Evolutionary conservation across 2,888 invertebrate genomes (phyloP), one percentile per base, ranked within the genome.

Genomic region (Pyrrhosoma nymphula): DNA sequence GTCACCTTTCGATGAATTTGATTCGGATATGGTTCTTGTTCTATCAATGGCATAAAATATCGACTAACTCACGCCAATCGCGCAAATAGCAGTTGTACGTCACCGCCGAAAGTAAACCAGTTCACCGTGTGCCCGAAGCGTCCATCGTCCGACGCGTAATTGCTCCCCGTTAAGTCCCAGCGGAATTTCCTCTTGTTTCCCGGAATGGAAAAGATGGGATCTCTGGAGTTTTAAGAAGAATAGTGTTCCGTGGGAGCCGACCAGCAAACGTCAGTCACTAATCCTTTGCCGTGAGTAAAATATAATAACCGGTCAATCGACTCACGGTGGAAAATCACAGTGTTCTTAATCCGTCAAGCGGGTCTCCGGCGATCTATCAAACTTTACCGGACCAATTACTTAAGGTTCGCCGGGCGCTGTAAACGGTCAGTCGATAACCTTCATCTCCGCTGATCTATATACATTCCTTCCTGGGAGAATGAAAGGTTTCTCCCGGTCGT

Each of bases 321-420:
- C 60, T 60, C 60, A 35, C 30, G 18, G 16, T 35, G 82, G 82
- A 16, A 82, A 82, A 82, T 82, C 82, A 82, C 35, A 4, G 35
- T 82, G 82, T n/a, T 82, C 82, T 82, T 82, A 35, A 82, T 82
- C 82, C 82, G 82, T 82, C 82, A 82, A 35, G 30, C 35, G 30
- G 12, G 35, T 35, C 35, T 35, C 35, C 6, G 82, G 35, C 82
- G 35, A 82, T 82, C 82, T 4, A 82, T 82, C 82, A 82, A 82
- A 35, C 82, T 0, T 35, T 82, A 8, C 82, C 30, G 82, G 18
- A 23, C 30, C 14, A 30, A 82, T 82, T 82, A 82, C 82, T 35
- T 14, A 75, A 0, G 75, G n/a, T 30, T n/a, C 16, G 4, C 30
- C 35, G 82, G 35, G 10, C 82, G 35, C 16, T 35, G 35, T 35